Evolutionary conservation across 2,888 invertebrate species (phyloP), one percentile per base, ranked within the genome.

Genomic region (Mactromeris polynyma): DNA sequence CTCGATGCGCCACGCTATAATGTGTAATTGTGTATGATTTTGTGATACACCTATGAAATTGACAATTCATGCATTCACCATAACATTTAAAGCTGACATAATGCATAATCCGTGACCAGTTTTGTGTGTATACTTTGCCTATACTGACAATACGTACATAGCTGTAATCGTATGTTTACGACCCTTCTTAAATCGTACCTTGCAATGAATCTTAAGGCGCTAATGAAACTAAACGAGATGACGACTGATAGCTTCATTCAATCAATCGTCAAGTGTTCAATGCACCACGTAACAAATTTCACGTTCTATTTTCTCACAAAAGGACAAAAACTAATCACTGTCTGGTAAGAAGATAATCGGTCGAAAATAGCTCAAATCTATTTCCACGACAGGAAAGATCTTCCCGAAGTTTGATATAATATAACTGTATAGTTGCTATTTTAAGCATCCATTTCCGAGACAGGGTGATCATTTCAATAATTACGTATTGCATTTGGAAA

Each of bases 361-460:
- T 36, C 73, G 33, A 73, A 73, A 73, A 73, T 73, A 73, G 17
- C 73, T 73, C 73, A 36, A 73, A 36, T 33, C 33, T 73, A 73
- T 73, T 73, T 73, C 73, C 19, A 73, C 33, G 73, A 73, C 73
- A 73, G 73, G 73, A 73, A 73, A 73, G 73, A 73, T 73, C 73
- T 73, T 73, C 73, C 33, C 73, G 2, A 36, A 36, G 33, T 17
- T 2, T 73, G 17, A 73, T 73, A 73, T 33, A 33, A 73, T 33
- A 33, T 33, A 73, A 73, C 33, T 19, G 33, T 73, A 73, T 73
- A 36, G 73, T 36, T 73, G 73, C 73, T 73, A 73, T 73, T 36
- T 73, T 73, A 73, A 73, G 73, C 33, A 73, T 36, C 73, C 19
- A 73, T 73, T 73, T 73, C 73, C 73, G 73, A 73, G 73, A 36